Percentiles rank a stretch among this genome's conserved stretches.
These are phyloP conservation scores for Montipora sp. DNA, from an alignment of 64 coral and sea anemone species.

Conservation along the genomic window DNA sequence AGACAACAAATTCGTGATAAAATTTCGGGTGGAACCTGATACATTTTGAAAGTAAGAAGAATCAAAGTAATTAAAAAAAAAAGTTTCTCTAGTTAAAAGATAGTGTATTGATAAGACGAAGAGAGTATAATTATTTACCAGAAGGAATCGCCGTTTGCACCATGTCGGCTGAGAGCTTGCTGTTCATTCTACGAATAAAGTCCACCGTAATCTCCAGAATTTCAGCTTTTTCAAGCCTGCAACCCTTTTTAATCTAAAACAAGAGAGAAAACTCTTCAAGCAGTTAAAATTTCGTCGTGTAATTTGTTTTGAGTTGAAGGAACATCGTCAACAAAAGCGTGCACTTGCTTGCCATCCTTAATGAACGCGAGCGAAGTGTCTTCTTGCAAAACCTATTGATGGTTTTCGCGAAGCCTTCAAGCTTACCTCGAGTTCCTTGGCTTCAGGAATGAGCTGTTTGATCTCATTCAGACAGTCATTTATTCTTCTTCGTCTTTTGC, in stretches of 20 bases:
- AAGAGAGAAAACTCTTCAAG: background rate
- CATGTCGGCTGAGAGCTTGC: background rate
- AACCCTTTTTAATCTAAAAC: slow-evolving; percentile 21
- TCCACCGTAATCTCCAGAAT: slow-evolving; percentile 34
- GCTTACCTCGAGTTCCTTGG: slow-evolving; percentile 22
- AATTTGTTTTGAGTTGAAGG: background rate
- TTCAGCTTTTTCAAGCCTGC: slow-evolving; percentile 49
- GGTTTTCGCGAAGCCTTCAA: background rate
- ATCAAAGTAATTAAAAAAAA: background rate
- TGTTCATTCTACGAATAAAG: slow-evolving; percentile 7
- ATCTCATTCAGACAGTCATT: slow-evolving; percentile 34
- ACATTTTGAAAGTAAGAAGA: background rate
- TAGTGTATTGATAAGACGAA: background rate
- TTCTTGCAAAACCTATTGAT: background rate
- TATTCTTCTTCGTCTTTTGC: slow-evolving; percentile 36
- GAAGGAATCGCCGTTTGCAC: background rate
- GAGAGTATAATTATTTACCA: background rate
- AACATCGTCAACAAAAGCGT: background rate
- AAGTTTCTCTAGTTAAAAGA: background rate
- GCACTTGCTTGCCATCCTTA: background rate
- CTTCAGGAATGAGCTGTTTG: slow-evolving; percentile 33
- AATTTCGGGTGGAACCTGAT: too few species aligned
- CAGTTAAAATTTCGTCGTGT: background rate
- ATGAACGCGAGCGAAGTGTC: background rate
- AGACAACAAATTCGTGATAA: too few species aligned